Percentiles rank a stretch among this genome's conserved stretches.
These are phyloP conservation scores for Zaprionus ornatus DNA, from an alignment of 1,140 invertebrate genomes.

Conservation along the genomic window DNA sequence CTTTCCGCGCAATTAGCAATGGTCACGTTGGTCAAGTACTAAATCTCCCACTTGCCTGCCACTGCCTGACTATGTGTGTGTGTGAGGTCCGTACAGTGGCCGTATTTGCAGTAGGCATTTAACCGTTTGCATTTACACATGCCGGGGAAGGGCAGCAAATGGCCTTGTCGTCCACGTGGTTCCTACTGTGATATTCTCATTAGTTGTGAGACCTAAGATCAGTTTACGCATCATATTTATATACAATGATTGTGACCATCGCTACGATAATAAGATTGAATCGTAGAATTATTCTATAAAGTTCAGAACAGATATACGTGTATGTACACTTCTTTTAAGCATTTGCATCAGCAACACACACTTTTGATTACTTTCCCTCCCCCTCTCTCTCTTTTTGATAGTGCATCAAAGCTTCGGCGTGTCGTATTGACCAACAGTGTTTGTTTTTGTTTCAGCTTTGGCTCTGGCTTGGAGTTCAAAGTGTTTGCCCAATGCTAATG, in stretches of 20 bases:
- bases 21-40: constrained; percentile 53
- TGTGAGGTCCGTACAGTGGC: constrained; percentile 60
- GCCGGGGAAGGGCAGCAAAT: not conserved
- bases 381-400: not conserved
- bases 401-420: constrained; percentile 16
- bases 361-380: not conserved
- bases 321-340: too few relatives aligned
- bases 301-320: too few relatives aligned
- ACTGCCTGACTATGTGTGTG: constrained; percentile 15
- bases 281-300: too few relatives aligned
- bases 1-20: constrained; percentile 74
- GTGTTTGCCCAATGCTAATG: constrained; percentile 76
- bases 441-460: constrained; percentile 29
- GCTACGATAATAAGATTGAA: too few relatives aligned
- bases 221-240: too few relatives aligned
- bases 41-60: constrained; percentile 36
- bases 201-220: too few relatives aligned
- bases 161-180: not conserved
- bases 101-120: constrained; percentile 67
- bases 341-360: not conserved
- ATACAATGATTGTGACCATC: too few relatives aligned
- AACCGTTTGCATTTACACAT: constrained; percentile 56
- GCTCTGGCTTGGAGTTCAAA: constrained; percentile 34
- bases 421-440: not conserved
- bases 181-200: not conserved